Evolutionary conservation across 1,140 invertebrate species (phyloP), one percentile per base, ranked within the genome.

Genomic region (Argopecten irradians): DNA sequence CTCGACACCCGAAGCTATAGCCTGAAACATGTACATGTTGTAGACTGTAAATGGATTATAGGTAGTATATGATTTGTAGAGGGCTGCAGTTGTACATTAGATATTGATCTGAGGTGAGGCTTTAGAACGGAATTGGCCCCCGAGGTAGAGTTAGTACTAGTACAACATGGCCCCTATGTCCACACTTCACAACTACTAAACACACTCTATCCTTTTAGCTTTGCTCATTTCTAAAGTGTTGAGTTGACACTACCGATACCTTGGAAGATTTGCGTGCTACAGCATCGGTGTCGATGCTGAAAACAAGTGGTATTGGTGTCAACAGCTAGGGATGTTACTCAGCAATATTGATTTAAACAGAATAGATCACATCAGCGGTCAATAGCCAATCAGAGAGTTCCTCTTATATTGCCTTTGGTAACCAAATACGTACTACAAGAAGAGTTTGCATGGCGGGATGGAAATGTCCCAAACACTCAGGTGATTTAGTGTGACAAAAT

Each of bases 381-480:
- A 71, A 71, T n/a, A 28, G n/a, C 55, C 55, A 71, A 71, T 71
- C 55, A 71, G 55, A 71, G 16, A 71, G 28, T 16, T 22, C 8
- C 22, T 71, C 55, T 71, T n/a, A 71, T 71, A 1, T 71, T 28
- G 55, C 55, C 16, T 71, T 71, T 28, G 55, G 55, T 71, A 71
- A 71, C n/a, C 22, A 71, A n/a, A n/a, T 71, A 11, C n/a, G 11
- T 71, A 71, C 55, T 71, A 71, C 55, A 71, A 71, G n/a, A 71
- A 16, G 55, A 28, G 55, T 71, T 71, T 71, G 55, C 55, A 71
- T 71, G 55, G 55, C 16, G 55, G 55, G n/a, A n/a, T 71, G 28
- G 22, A n/a, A 71, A 71, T 71, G 55, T 71, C n/a, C n/a, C 55
- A n/a, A 71, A 71, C 55, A 71, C 55, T 71, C 55, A 71, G 55